Percentiles rank a stretch among this genome's conserved stretches.
Evolutionary conservation across 1,140 invertebrate species (phyloP).

Genomic region (Halesus radiatus): DNA sequence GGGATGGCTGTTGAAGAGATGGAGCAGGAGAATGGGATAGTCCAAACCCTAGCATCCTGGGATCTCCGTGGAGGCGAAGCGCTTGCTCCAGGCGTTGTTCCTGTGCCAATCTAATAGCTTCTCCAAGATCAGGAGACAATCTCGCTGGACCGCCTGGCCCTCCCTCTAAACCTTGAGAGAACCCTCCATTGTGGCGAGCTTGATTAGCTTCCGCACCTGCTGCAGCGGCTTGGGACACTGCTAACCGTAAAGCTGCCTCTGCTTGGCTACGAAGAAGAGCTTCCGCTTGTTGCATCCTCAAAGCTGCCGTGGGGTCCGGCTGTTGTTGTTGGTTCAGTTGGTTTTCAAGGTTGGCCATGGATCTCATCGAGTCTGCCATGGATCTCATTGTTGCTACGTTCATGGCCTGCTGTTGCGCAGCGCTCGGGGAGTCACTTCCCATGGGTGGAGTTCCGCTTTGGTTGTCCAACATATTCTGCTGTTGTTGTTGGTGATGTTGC

Average conservation of each 20-base stretch:
- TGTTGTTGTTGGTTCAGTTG: conserved; percentile 67
- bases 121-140: conserved; percentile 74
- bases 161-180: conserved; percentile 60
- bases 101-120: conserved; percentile 81
- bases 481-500: conserved; percentile 72
- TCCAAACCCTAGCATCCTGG: conserved; percentile 69
- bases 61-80: conserved; percentile 79
- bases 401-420: conserved; percentile 63
- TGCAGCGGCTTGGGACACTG: conserved; percentile 74
- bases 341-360: conserved; percentile 58
- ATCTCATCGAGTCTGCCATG: conserved; percentile 61
- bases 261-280: conserved; percentile 86
- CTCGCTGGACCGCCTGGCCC: conserved; percentile 66
- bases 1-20: conserved; percentile 62
- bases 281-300: conserved; percentile 84
- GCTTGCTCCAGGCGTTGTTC: conserved; percentile 87
- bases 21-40: conserved; percentile 63
- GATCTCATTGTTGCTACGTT: conserved; percentile 60
- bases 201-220: conserved; percentile 60
- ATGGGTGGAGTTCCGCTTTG: conserved; percentile 61
- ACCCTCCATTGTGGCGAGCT: conserved; percentile 69
- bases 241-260: conserved; percentile 84
- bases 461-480: conserved; percentile 67
- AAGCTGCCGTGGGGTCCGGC: conserved; percentile 75
- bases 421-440: conserved; percentile 63